These are phyloP conservation scores for Ernsta delagoae DNA, from an alignment of 2,888 invertebrate genomes.

Conservation along the genomic window DNA sequence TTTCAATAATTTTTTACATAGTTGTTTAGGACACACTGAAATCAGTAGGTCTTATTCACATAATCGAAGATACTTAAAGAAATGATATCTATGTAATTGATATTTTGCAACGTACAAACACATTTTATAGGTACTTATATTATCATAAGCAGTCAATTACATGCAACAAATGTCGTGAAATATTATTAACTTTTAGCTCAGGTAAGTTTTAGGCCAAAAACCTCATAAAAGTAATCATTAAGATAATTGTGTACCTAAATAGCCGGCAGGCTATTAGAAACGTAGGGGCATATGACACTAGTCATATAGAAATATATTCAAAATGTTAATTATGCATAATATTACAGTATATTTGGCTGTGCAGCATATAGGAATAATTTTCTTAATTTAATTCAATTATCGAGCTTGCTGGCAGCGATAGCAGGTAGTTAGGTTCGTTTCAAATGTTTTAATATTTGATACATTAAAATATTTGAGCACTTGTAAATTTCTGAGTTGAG, in stretches of 20 bases:
- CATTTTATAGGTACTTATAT: neutral
- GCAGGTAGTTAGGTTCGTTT: too few species aligned
- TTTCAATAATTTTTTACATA: too few species aligned
- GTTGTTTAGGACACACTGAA: too few species aligned
- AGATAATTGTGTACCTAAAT: constrained; percentile 14
- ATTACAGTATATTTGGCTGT: neutral
- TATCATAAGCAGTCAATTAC: neutral
- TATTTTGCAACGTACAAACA: neutral
- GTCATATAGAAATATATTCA: neutral
- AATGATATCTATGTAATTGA: neutral
- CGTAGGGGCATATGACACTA: neutral
- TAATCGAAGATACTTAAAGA: too few species aligned
- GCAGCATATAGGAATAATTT: neutral
- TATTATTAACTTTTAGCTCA: constrained; percentile 43
- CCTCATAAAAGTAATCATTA: constrained; percentile 48
- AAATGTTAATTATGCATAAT: constrained; percentile 1
- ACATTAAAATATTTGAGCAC: too few species aligned
- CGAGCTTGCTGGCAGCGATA: too few species aligned
- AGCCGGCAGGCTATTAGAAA: neutral
- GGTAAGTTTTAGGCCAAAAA: constrained; percentile 49
- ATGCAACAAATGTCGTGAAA: constrained; percentile 38
- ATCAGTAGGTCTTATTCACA: too few species aligned
- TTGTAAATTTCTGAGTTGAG: too few species aligned
- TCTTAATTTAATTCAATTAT: too few species aligned
- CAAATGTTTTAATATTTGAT: too few species aligned